A percentile compares a stretch with the other conserved stretches of the same genome.
Conservation (phyloP, 2,113 vertebrate genomes). For the Myiopsitta monachus region DNA sequence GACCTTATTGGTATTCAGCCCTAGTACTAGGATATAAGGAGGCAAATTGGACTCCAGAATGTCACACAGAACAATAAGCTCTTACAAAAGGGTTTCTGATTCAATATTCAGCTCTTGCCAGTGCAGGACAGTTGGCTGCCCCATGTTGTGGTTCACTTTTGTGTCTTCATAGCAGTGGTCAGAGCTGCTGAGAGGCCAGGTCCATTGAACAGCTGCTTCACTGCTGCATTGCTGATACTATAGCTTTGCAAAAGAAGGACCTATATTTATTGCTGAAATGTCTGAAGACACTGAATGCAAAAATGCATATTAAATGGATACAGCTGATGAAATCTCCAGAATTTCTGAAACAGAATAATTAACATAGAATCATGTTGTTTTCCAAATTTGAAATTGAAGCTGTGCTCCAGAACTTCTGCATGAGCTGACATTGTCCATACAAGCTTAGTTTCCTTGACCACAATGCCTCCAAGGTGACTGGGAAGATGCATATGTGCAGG, state of each 20-base stretch:
- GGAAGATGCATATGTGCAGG: rapidly evolving
- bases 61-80: background rate
- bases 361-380: background rate
- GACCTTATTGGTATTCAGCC: background rate
- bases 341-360: background rate
- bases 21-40: background rate
- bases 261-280: background rate
- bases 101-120: background rate
- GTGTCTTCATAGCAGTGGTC: background rate
- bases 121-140: background rate
- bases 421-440: background rate
- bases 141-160: background rate
- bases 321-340: background rate
- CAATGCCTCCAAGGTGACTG: rapidly evolving
- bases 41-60: background rate
- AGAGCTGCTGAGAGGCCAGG: background rate
- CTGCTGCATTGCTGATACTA: background rate
- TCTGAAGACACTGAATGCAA: background rate
- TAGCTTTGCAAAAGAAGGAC: background rate
- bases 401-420: background rate
- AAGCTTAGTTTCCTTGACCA: background rate
- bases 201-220: background rate
- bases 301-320: background rate
- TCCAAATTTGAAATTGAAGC: background rate
- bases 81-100: background rate